Evolutionary conservation across 2,113 vertebrate genomes (phyloP).

Genomic region (Mustelus asterias): DNA sequence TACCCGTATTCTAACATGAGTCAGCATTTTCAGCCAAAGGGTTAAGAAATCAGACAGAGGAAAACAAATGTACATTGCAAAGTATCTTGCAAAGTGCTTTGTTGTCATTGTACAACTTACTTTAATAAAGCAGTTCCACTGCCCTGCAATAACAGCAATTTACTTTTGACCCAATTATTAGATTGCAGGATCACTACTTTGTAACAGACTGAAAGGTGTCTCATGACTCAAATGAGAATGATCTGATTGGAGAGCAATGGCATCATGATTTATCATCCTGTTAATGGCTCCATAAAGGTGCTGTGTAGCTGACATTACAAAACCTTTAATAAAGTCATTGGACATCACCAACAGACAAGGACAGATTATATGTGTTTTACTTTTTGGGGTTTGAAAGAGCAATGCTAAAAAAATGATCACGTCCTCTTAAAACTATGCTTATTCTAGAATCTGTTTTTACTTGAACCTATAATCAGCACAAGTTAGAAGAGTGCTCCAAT

Average conservation of each 20-base stretch:
- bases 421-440: slow-evolving; percentile 65
- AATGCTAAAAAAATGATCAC: not conserved
- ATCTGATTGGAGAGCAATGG: not conserved
- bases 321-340: not conserved
- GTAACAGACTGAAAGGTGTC: not conserved
- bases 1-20: not conserved
- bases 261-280: not conserved
- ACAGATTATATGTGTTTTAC: not conserved
- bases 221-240: not conserved
- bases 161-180: not conserved
- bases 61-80: not conserved
- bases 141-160: not conserved
- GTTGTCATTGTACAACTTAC: not conserved
- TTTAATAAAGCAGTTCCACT: not conserved
- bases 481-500: slow-evolving; percentile 93
- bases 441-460: slow-evolving; percentile 73
- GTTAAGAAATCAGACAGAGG: not conserved
- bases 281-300: not conserved
- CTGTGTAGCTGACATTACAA: not conserved
- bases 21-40: not conserved
- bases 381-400: not conserved
- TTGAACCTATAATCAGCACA: slow-evolving; percentile 83
- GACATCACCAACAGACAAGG: not conserved
- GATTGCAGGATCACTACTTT: not conserved
- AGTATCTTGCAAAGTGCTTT: not conserved